Evolutionary conservation across 2,888 invertebrate species (phyloP).

Genomic region (Metopia argyrocephala): DNA sequence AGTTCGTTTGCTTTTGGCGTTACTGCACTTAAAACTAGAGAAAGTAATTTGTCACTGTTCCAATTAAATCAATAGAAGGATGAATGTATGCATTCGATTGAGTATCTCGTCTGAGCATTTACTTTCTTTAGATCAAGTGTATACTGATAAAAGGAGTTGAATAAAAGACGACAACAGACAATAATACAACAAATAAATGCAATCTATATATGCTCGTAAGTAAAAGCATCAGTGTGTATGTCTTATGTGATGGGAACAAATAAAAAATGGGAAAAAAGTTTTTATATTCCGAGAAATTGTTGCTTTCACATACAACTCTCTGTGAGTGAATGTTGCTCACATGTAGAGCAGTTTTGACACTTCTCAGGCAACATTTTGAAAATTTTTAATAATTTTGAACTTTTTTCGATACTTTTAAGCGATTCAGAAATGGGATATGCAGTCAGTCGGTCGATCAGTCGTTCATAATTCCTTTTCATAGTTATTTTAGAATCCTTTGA

Average conservation of each 20-base stretch:
- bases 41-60: conserved; percentile 61
- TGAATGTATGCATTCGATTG: not conserved
- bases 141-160: not conserved
- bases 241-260: not conserved
- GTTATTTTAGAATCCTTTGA: no score
- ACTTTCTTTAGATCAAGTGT: not conserved
- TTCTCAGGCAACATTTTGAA: no score
- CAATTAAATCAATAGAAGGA: conserved; percentile 55
- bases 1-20: conserved; percentile 20
- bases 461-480: no score
- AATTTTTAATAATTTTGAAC: no score
- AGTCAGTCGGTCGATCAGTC: no score
- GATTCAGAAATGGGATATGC: no score
- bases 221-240: not conserved
- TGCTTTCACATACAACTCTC: conserved; percentile 37
- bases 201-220: not conserved
- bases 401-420: no score
- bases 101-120: not conserved
- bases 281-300: conserved; percentile 27
- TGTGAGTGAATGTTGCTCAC: not conserved
- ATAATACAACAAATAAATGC: conserved; percentile 29
- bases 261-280: conserved; percentile 15
- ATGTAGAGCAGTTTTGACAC: no score
- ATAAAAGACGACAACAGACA: conserved; percentile 14
- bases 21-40: conserved; percentile 38